Evolutionary conservation across 2,113 vertebrate species (phyloP), one percentile per base, ranked within the genome.

Genomic region (Trogon melanurus): DNA sequence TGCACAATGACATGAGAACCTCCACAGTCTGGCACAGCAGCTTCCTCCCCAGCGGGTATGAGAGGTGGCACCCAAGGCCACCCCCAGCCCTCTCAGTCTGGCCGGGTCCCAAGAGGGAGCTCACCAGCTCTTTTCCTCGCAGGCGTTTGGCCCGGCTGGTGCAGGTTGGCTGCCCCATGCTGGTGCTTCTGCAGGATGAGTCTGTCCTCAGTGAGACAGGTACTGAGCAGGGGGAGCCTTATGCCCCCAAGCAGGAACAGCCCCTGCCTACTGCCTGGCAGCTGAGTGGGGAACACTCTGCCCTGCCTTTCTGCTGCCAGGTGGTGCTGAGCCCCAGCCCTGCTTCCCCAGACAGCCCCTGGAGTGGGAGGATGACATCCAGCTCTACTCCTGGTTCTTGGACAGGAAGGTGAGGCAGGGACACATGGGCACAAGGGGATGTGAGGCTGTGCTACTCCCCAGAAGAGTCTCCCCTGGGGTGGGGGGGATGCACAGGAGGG

Each of bases 1-100:
- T 99, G 73, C 94, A 95, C 21, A 66, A 96, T 3, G 26, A 45
- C 12, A 50, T 91, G 1, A 97, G 97, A 6, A 9, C 91, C 70
- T 97, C 98, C 16, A 79, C 79, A 3, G 88, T 95, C 41, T 99
- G 99, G 98, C 98, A 99, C n/a, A 97, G 97, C 98, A 98, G 98
- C 97, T 98, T 99, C 88, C 98, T 99, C 26, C 64, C 97, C 11
- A 98, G 98, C 21, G 99, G 99, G 99, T 99, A 36, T 36, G 36
- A 36, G 36, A 36, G 36, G 36, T 36, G 36, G 36, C 36, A 36
- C 36, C 36, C 36, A 36, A 36, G 36, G 36, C 36, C 36, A 58
- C 7, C 32, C 34, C 34, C 58, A 60, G 38, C 34, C 62, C 62
- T 38, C 27, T 50, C 76, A 93, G 16, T 29, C 78, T 41, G 14